Conservation (phyloP, 2,888 invertebrate genomes). For the Leucophora obtusa region DNA sequence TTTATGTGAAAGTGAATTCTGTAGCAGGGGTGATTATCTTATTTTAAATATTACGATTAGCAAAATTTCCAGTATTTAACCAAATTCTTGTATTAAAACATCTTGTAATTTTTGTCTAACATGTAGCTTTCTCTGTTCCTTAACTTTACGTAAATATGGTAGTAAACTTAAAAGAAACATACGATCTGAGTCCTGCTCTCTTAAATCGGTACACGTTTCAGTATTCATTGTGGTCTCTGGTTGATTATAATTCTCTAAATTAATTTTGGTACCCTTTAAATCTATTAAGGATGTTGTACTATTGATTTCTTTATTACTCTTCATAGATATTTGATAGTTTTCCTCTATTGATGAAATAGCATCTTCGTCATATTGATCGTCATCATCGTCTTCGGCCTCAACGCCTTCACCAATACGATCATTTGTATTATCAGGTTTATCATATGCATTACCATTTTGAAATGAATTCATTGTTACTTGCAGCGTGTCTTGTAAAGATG, state of each 20-base stretch:
- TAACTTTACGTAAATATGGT: slow-evolving; percentile 71
- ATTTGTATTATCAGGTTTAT: not conserved
- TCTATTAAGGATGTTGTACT: not conserved
- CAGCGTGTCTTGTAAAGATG: slow-evolving; percentile 46
- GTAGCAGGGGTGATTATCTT: too few species aligned
- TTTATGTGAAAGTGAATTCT: too few species aligned
- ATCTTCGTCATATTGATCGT: slow-evolving; percentile 71
- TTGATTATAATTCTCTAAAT: slow-evolving; percentile 66
- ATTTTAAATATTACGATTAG: not conserved
- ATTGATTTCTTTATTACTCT: slow-evolving; percentile 43
- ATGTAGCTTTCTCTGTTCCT: slow-evolving; percentile 70
- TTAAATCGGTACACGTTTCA: slow-evolving; percentile 50
- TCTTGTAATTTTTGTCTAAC: slow-evolving; percentile 73
- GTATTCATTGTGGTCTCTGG: slow-evolving; percentile 69
- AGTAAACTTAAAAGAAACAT: slow-evolving; percentile 72
- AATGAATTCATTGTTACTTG: slow-evolving; percentile 5
- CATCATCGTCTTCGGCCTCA: slow-evolving; percentile 48
- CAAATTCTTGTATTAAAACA: slow-evolving; percentile 72
- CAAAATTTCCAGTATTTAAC: slow-evolving; percentile 56
- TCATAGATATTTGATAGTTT: slow-evolving; percentile 47
- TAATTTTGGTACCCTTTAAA: slow-evolving; percentile 31
- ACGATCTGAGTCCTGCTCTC: slow-evolving; percentile 70
- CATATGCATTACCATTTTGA: slow-evolving; percentile 29
- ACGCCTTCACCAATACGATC: not conserved
- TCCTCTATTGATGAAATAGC: slow-evolving; percentile 66